Evolutionary conservation across 2,113 vertebrate species (phyloP), one percentile per base, ranked within the genome.

Genomic region (Eptesicus fuscus): DNA sequence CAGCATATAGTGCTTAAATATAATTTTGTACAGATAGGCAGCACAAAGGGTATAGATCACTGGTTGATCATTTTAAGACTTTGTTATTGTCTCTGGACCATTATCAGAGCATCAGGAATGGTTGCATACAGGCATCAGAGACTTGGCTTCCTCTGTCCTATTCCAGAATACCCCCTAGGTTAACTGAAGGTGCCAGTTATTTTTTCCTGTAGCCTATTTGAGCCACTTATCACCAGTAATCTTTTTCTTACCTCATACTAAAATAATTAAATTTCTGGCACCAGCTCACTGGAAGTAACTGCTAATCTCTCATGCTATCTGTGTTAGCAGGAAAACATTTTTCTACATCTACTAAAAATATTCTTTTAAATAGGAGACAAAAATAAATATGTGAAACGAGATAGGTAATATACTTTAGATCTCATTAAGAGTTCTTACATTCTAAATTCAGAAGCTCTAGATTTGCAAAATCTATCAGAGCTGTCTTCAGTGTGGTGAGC

Each of bases 351-450:
- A 94, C 94, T 80, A 93, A 95, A 91, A 96, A 96, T 93, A 95
- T 78, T 94, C 16, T 93, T 96, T 85, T 76, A 90, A 96, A 90
- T 28, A 86, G 51, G 37, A 88, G 76, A 92, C 95, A 90, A 93
- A 97, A 96, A 93, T 96, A 95, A 92, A 86, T 10, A 70, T 90
- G 63, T 84, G 82, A 96, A 61, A 78, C 13, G 85, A 51, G 88
- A 94, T 95, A 88, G 67, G 63, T 84, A 96, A 86, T 96, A 84
- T 92, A 56, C 85, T 96, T 88, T 92, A 95, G 87, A 88, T 95
- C 89, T 95, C 79, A 92, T 96, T 97, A 95, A 93, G 83, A 49
- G n/a, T 95, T 95, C 70, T 93, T 95, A 77, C 8, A 86, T 90
- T 94, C 83, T 87, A 96, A 95, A 92, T 95, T 78, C 86, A 97